Evolutionary conservation across 2,113 vertebrate genomes (phyloP).

Genomic region (Loxodonta africana): DNA sequence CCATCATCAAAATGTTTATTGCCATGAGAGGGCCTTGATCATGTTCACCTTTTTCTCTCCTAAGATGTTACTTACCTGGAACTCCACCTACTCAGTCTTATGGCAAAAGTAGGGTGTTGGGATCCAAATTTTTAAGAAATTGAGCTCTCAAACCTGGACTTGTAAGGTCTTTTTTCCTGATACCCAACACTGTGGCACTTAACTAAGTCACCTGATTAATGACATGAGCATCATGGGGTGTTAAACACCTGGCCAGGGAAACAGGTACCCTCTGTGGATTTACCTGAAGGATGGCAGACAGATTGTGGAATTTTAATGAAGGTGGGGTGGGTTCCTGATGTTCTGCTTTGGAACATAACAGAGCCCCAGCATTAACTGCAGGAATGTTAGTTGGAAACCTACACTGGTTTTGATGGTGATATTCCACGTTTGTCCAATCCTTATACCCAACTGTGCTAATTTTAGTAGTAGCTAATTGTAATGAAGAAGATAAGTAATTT

Average conservation of each 20-base stretch:
- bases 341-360: constrained; percentile 30
- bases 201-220: constrained; percentile 78
- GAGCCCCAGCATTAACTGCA: constrained; percentile 41
- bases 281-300: constrained; percentile 82
- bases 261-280: constrained; percentile 74
- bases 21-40: neutral
- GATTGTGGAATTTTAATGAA: constrained; percentile 84
- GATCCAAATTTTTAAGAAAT: constrained; percentile 47
- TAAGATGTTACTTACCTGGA: neutral
- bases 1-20: neutral
- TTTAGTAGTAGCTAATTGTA: constrained; percentile 53
- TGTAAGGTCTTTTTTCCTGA: constrained; percentile 59
- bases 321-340: constrained; percentile 38
- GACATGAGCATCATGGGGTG: constrained; percentile 83
- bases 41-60: neutral
- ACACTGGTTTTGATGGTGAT: neutral
- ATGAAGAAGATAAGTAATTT: neutral
- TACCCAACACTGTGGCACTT: constrained; percentile 63
- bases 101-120: neutral
- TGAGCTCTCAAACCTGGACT: neutral
- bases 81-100: neutral
- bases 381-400: neutral
- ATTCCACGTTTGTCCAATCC: constrained; percentile 43
- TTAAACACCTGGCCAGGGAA: constrained; percentile 87
- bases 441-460: neutral